Percentiles rank a stretch among this genome's conserved stretches.
Evolutionary conservation across 53 echinoderm and acorn worm genomes (phyloP).

Genomic region (Temnopleurus reevesii): DNA sequence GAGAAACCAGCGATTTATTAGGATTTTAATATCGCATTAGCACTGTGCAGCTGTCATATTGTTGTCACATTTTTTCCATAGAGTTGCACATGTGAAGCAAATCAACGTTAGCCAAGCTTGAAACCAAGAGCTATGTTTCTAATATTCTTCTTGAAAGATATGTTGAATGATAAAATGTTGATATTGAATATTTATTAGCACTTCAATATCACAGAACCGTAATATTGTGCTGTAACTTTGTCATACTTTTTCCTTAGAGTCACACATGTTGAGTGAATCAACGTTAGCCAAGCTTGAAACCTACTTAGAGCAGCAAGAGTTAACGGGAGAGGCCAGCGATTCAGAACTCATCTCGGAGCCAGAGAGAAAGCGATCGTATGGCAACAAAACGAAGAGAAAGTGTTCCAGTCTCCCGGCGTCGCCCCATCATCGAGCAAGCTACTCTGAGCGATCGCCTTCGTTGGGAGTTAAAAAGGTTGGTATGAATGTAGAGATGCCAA

Average conservation of each 20-base stretch:
- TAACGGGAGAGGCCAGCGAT: conserved; percentile 44
- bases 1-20: conserved; percentile 53
- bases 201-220: no score
- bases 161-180: no score
- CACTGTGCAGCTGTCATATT: no score
- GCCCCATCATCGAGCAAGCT: conserved; percentile 41
- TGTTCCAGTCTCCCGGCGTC: conserved; percentile 54
- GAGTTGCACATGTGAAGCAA: no score
- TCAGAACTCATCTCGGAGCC: conserved; percentile 40
- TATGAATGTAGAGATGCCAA: not conserved
- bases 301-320: conserved; percentile 17
- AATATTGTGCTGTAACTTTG: no score
- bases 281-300: conserved; percentile 32
- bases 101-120: no score
- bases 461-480: conserved; percentile 33
- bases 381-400: conserved; percentile 5
- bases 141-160: no score
- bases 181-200: no score
- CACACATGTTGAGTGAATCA: conserved; percentile 44
- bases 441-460: not conserved
- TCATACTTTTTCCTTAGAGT: not conserved
- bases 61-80: no score
- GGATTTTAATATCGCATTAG: no score
- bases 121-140: no score
- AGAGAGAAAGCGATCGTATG: conserved; percentile 25